phyloP scores from a whole-genome alignment of 2,797 vertebrate species.

The Coluber constrictor region DNA sequence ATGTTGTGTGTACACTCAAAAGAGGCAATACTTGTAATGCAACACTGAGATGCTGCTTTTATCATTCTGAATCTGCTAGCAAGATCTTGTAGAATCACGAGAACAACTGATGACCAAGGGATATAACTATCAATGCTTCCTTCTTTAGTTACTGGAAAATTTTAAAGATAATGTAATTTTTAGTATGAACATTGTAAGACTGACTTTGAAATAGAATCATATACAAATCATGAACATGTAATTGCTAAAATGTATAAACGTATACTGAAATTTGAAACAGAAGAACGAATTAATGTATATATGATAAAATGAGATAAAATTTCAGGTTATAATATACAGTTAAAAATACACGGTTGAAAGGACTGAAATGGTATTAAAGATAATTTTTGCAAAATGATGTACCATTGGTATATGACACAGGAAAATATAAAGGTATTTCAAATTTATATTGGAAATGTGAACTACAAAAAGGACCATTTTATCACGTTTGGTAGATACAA shows the following conservation, averaged over 20 bases:
- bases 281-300: neutral
- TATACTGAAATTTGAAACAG: neutral
- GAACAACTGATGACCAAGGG: neutral
- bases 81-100: neutral
- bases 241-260: neutral
- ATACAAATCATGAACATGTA: neutral
- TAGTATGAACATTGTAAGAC: neutral
- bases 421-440: neutral
- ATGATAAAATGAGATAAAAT: neutral
- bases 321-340: neutral
- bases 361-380: neutral
- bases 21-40: neutral
- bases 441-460: neutral
- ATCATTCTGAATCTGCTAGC: neutral
- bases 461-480: neutral
- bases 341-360: neutral
- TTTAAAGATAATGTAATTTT: neutral
- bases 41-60: neutral
- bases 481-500: neutral
- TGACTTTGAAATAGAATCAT: neutral
- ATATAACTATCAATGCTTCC: neutral
- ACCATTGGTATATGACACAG: neutral
- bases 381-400: neutral
- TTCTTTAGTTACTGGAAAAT: neutral
- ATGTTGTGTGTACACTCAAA: neutral